Conservation (phyloP, 2,113 vertebrate genomes). For the Himantopus leucocephalus region DNA sequence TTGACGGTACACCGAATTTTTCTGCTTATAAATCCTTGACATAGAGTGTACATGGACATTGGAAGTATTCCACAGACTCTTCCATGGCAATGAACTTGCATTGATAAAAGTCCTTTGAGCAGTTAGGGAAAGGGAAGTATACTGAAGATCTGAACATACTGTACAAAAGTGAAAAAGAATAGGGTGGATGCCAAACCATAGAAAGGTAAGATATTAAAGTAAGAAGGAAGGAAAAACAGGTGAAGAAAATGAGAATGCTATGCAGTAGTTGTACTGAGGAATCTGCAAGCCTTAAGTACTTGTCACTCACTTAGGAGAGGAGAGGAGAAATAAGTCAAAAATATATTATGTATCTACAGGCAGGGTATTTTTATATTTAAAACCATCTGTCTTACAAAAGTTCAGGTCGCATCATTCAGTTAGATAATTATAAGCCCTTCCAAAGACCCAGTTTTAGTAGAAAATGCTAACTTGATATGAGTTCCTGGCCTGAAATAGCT, state of each 20-base stretch:
- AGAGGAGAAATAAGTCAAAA: constrained; percentile 60
- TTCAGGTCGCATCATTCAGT: constrained; percentile 63
- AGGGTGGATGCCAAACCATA: background rate
- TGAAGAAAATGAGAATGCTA: background rate
- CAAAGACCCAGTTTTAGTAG: constrained; percentile 56
- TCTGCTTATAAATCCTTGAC: background rate
- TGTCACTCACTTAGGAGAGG: constrained; percentile 24
- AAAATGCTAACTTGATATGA: constrained; percentile 43
- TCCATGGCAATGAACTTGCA: background rate
- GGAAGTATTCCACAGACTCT: background rate
- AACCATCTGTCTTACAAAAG: constrained; percentile 63
- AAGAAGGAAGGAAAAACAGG: background rate
- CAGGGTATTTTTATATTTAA: constrained; percentile 61
- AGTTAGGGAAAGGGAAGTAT: background rate
- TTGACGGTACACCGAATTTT: background rate
- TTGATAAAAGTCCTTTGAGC: background rate
- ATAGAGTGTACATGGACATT: background rate
- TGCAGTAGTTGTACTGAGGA: background rate
- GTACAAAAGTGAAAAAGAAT: background rate
- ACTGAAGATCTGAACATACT: background rate
- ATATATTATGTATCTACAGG: constrained; percentile 54
- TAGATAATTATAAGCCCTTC: constrained; percentile 64
- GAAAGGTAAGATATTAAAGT: background rate
- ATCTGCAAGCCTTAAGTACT: constrained; percentile 22
- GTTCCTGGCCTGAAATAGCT: constrained; percentile 42